phyloP scores from a whole-genome alignment of 1,140 invertebrate species.

The Phymorhynchus buccinoides region DNA sequence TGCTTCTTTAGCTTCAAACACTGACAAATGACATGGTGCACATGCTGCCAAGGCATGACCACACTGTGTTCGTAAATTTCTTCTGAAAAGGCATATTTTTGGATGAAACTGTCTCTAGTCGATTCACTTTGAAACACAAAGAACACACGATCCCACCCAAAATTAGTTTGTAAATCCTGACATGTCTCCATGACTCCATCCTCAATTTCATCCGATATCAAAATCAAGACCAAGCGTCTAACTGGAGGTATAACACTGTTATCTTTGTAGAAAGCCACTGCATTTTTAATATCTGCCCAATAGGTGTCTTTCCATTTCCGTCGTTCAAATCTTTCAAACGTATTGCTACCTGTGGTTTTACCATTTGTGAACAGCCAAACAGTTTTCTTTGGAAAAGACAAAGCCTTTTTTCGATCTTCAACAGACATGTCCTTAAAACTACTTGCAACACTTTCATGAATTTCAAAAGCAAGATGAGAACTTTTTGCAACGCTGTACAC shows the following conservation, averaged over 20 bases:
- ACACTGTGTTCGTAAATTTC: background rate
- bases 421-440: background rate
- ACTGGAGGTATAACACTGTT: background rate
- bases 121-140: background rate
- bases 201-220: background rate
- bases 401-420: background rate
- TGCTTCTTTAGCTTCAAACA: background rate
- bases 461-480: background rate
- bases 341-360: background rate
- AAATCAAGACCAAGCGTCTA: constrained; percentile 4
- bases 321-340: background rate
- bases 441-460: background rate
- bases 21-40: background rate
- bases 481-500: background rate
- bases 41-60: background rate
- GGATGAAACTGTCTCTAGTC: background rate
- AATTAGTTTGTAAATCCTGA: background rate
- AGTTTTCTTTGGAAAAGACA: background rate
- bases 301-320: background rate
- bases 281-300: background rate
- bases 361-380: background rate
- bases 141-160: background rate
- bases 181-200: background rate
- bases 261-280: constrained; percentile 2
- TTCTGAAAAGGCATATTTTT: background rate